phyloP scores from a whole-genome alignment of 2,797 vertebrate species.

The Siniperca obscura region DNA sequence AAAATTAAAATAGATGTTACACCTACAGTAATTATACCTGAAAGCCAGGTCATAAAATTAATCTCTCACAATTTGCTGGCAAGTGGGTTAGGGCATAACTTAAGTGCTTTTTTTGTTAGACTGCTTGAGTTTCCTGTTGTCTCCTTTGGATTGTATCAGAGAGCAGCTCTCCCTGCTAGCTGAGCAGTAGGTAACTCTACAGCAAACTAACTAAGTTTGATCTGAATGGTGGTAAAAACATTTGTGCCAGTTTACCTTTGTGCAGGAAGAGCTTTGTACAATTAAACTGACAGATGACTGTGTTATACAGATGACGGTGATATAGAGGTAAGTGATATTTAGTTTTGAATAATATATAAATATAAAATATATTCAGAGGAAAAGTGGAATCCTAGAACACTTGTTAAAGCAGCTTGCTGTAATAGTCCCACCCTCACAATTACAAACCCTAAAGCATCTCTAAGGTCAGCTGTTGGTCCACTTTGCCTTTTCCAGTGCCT shows the following conservation, averaged over 20 bases:
- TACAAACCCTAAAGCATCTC: conserved; percentile 18
- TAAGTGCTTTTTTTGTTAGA: conserved; percentile 7
- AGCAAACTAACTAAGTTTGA: conserved; percentile 24
- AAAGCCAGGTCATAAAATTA: background rate
- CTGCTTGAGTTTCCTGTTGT: conserved; percentile 1
- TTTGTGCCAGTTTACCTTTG: background rate
- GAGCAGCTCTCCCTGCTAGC: background rate
- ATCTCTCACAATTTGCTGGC: conserved; percentile 7
- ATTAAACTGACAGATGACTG: conserved; percentile 2
- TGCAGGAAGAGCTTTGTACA: background rate
- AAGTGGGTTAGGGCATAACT: conserved; percentile 4
- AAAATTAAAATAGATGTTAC: background rate
- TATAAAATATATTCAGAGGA: background rate
- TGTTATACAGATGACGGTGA: no score
- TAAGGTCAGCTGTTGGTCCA: background rate
- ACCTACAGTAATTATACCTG: background rate
- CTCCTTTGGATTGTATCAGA: background rate
- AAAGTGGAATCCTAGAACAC: conserved; percentile 20
- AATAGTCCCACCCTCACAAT: background rate
- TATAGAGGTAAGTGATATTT: conserved; percentile 23
- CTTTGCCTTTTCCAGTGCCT: conserved; percentile 22
- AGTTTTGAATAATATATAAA: conserved; percentile 20
- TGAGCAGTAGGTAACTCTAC: conserved; percentile 4
- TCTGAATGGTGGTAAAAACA: background rate
- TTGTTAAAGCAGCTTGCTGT: conserved; percentile 4